These are phyloP conservation scores for Agrotis exclamationis DNA, from an alignment of 2,888 invertebrate species.

Conservation along the genomic window DNA sequence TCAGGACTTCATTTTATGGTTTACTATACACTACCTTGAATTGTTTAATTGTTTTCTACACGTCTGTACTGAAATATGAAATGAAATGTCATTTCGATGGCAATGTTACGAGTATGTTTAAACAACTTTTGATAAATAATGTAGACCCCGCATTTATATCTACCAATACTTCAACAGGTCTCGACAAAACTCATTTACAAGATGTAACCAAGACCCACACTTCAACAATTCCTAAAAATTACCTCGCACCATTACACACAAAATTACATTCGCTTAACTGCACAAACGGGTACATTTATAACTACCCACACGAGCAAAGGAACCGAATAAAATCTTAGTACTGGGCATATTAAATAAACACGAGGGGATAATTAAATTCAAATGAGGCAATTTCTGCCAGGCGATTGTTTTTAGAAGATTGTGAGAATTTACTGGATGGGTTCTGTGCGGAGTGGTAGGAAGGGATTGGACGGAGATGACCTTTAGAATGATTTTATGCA, in stretches of 20 bases:
- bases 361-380: slow-evolving; percentile 74
- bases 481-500: not conserved
- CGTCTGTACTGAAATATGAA: too few species aligned
- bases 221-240: slow-evolving; percentile 18
- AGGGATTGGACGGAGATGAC: not conserved
- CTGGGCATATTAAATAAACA: slow-evolving; percentile 60
- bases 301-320: slow-evolving; percentile 57
- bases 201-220: not conserved
- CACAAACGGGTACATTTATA: slow-evolving; percentile 55
- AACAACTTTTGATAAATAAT: too few species aligned
- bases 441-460: not conserved
- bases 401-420: slow-evolving; percentile 60
- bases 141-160: too few species aligned
- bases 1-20: too few species aligned
- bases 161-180: too few species aligned
- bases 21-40: too few species aligned
- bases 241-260: slow-evolving; percentile 39
- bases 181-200: not conserved
- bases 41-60: too few species aligned
- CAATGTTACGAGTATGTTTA: too few species aligned
- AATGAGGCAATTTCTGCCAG: slow-evolving; percentile 71
- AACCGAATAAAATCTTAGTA: slow-evolving; percentile 60
- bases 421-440: slow-evolving; percentile 26
- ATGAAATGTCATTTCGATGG: too few species aligned
- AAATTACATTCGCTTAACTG: slow-evolving; percentile 44